Percentiles rank a stretch among this genome's conserved stretches.
These are phyloP conservation scores for Fragum whitleyi DNA, from an alignment of 2,888 invertebrate genomes.

Conservation along the genomic window DNA sequence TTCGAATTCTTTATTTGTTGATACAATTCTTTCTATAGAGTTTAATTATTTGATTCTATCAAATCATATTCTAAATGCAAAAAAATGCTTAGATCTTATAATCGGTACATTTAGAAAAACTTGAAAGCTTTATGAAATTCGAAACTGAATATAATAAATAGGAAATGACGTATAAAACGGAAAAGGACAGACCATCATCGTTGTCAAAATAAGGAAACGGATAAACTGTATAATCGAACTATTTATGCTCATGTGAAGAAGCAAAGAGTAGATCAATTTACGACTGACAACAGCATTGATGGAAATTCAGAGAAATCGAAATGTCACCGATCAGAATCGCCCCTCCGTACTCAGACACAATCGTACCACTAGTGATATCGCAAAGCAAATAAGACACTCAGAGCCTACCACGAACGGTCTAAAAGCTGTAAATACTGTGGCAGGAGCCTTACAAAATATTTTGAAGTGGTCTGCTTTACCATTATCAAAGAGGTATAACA, in stretches of 20 bases:
- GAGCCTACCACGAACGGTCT: slow-evolving; percentile 43
- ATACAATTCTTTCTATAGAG: too few relatives aligned
- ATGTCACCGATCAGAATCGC: slow-evolving; percentile 31
- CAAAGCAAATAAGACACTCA: neutral
- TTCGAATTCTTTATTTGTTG: too few relatives aligned
- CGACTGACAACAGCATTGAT: neutral
- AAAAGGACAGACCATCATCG: neutral
- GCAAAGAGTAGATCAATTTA: too few relatives aligned
- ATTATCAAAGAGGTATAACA: slow-evolving; percentile 54
- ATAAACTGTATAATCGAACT: too few relatives aligned
- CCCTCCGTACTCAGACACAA: slow-evolving; percentile 38
- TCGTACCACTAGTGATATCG: slow-evolving; percentile 45
- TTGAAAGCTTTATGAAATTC: too few relatives aligned
- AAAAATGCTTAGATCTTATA: too few relatives aligned
- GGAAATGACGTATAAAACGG: neutral
- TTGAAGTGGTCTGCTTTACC: slow-evolving; percentile 55
- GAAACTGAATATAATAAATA: too few relatives aligned
- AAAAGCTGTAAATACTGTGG: slow-evolving; percentile 57
- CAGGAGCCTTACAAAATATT: slow-evolving; percentile 60
- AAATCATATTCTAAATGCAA: too few relatives aligned
- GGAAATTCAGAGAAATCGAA: slow-evolving; percentile 23
- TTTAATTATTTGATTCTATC: too few relatives aligned
- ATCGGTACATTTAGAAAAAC: too few relatives aligned
- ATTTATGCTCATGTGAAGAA: too few relatives aligned
- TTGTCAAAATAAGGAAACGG: neutral